Conservation (phyloP, 2,888 invertebrate genomes). For the Drosophila anomalata region DNA sequence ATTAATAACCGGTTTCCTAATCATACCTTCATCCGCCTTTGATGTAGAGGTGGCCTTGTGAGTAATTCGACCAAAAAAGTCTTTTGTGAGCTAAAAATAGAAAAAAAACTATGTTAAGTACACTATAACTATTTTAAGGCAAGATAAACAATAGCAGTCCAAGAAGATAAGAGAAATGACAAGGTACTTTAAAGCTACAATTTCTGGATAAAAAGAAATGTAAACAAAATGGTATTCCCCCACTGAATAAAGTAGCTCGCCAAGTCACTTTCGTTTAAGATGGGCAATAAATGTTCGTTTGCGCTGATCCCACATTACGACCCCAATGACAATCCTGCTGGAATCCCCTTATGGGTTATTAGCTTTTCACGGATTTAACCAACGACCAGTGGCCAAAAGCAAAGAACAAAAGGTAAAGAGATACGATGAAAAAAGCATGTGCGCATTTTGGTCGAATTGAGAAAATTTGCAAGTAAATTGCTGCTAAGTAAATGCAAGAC, state of each 20-base stretch:
- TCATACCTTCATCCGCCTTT: constrained; percentile 78
- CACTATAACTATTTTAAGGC: constrained; percentile 6
- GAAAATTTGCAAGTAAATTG: constrained; percentile 75
- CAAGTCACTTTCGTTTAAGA: constrained; percentile 67
- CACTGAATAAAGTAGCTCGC: constrained; percentile 17
- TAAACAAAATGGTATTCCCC: constrained; percentile 22
- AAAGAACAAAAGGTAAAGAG: constrained; percentile 18
- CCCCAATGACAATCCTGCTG: constrained; percentile 67
- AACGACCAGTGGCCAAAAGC: not conserved
- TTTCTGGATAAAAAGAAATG: not conserved
- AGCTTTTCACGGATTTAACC: constrained; percentile 68
- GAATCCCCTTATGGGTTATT: constrained; percentile 83
- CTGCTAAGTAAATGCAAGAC: constrained; percentile 79
- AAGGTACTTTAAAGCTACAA: not conserved
- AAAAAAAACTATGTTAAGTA: constrained; percentile 4
- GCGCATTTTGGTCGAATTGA: constrained; percentile 20
- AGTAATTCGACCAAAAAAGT: constrained; percentile 87
- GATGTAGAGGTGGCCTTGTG: constrained; percentile 69
- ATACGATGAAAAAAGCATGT: constrained; percentile 13
- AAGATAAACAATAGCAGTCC: not conserved
- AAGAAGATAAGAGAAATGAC: not conserved
- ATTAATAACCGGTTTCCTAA: constrained; percentile 1
- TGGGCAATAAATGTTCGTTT: constrained; percentile 80
- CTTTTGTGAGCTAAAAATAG: constrained; percentile 85
- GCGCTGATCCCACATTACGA: constrained; percentile 81